Percentiles rank a stretch among this genome's conserved stretches.
These are phyloP conservation scores for Enteromius afrohamiltoni DNA, from an alignment of 2,797 vertebrate species.

Conservation along the genomic window DNA sequence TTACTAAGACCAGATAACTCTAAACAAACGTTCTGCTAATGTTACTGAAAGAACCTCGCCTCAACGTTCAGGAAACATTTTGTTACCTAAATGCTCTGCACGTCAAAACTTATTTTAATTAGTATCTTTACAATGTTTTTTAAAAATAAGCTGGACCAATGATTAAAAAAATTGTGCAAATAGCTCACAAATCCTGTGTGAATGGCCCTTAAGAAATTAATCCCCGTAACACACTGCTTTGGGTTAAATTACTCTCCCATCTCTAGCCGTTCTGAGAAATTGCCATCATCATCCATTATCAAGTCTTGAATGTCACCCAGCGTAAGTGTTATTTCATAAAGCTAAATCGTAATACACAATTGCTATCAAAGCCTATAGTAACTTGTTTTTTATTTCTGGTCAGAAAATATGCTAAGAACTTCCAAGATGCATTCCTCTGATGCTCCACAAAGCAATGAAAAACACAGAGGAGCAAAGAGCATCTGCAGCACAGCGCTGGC, in stretches of 20 bases:
- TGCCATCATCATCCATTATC: neutral
- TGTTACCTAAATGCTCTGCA: neutral
- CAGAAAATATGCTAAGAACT: constrained; percentile 11
- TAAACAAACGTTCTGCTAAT: no score
- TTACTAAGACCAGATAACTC: no score
- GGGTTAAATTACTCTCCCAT: neutral
- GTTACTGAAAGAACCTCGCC: no score
- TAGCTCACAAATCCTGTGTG: neutral
- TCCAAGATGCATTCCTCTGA: neutral
- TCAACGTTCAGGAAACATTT: neutral
- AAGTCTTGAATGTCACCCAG: neutral
- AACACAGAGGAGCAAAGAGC: neutral
- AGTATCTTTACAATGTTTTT: neutral
- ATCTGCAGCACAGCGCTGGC: constrained; percentile 20
- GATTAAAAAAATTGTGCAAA: neutral
- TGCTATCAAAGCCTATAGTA: neutral
- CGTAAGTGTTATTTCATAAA: neutral
- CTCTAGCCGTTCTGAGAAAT: neutral
- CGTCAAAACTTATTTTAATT: neutral
- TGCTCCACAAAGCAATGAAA: constrained; percentile 1
- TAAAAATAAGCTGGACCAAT: neutral
- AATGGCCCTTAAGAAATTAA: neutral
- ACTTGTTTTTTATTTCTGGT: neutral
- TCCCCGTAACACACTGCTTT: neutral
- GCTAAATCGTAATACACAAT: neutral